phyloP scores from a whole-genome alignment of 1,140 invertebrate genomes.

The Achatina immaculata region DNA sequence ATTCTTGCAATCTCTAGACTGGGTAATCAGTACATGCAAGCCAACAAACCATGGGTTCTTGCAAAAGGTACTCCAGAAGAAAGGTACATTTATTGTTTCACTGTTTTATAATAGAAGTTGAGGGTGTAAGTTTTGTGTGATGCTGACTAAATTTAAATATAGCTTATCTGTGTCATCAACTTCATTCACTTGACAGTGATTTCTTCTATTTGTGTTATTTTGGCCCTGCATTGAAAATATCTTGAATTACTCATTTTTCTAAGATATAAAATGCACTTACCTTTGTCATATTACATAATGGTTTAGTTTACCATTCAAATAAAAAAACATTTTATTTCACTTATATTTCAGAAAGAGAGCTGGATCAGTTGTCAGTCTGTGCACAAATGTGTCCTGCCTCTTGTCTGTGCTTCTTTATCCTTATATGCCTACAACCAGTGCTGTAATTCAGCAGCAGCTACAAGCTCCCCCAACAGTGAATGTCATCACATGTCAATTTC shows the following conservation, averaged over 20 bases:
- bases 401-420: slow-evolving; percentile 87
- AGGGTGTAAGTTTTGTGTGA: not conserved
- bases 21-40: slow-evolving; percentile 97
- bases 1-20: slow-evolving; percentile 90
- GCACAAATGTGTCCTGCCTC: slow-evolving; percentile 87
- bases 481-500: slow-evolving; percentile 76
- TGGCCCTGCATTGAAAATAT: too few species aligned
- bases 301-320: too few species aligned
- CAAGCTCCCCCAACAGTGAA: slow-evolving; percentile 75
- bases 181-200: too few species aligned
- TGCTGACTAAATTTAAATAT: too few species aligned
- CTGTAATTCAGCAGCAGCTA: slow-evolving; percentile 80
- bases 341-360: slow-evolving; percentile 72
- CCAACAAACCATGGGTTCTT: slow-evolving; percentile 93
- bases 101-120: not conserved
- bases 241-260: too few species aligned
- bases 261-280: too few species aligned
- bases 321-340: too few species aligned
- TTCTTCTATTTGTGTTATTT: too few species aligned
- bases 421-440: slow-evolving; percentile 89
- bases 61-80: slow-evolving; percentile 78
- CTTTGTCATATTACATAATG: too few species aligned
- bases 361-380: slow-evolving; percentile 87
- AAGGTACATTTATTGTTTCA: slow-evolving; percentile 50
- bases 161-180: too few species aligned